These are phyloP conservation scores for Drosophila cardini DNA, from an alignment of 1,140 invertebrate genomes.

Conservation along the genomic window DNA sequence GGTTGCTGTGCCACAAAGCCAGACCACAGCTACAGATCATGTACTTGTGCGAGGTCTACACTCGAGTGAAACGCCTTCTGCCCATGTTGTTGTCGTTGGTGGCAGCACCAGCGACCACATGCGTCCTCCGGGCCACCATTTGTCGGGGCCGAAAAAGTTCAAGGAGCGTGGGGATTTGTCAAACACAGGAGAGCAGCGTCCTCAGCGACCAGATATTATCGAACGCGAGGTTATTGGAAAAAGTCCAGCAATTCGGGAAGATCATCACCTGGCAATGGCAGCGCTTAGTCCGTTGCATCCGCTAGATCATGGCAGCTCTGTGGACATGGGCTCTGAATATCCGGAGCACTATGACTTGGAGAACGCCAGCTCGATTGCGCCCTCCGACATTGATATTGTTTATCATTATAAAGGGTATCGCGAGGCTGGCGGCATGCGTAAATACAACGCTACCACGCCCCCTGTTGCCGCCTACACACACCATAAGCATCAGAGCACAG, in stretches of 20 bases:
- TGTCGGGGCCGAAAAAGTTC: slow-evolving; percentile 93
- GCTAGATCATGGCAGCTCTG: slow-evolving; percentile 88
- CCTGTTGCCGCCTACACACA: slow-evolving; percentile 89
- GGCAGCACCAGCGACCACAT: slow-evolving; percentile 40
- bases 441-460: slow-evolving; percentile 93
- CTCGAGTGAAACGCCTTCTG: slow-evolving; percentile 52
- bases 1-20: slow-evolving; percentile 86
- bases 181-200: slow-evolving; percentile 88
- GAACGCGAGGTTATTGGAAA: slow-evolving; percentile 94
- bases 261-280: slow-evolving; percentile 91
- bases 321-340: slow-evolving; percentile 91
- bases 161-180: slow-evolving; percentile 91
- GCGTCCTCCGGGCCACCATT: slow-evolving; percentile 85
- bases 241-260: slow-evolving; percentile 89
- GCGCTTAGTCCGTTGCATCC: slow-evolving; percentile 88
- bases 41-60: slow-evolving; percentile 86
- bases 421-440: slow-evolving; percentile 91
- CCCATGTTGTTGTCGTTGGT: slow-evolving; percentile 75
- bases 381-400: slow-evolving; percentile 98
- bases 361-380: slow-evolving; percentile 98
- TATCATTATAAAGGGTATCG: slow-evolving; percentile 98
- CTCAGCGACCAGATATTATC: slow-evolving; percentile 96
- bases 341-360: slow-evolving; percentile 98
- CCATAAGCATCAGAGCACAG: slow-evolving; percentile 90
- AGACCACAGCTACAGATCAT: slow-evolving; percentile 85